These are phyloP conservation scores for Diglossa cyanea DNA, from an alignment of 2,797 vertebrate species.

Conservation along the genomic window DNA sequence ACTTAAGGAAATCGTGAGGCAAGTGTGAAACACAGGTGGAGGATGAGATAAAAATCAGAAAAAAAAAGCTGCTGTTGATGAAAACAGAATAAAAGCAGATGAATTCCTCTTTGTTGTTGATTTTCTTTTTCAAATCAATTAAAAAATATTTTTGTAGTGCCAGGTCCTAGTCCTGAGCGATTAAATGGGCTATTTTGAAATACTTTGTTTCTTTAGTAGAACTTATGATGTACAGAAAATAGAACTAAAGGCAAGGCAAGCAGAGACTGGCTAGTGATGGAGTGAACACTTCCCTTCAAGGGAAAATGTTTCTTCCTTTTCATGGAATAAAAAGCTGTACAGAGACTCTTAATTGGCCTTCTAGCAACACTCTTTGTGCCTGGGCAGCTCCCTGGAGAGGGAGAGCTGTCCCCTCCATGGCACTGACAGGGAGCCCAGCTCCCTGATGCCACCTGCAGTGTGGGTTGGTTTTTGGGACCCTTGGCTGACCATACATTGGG, in stretches of 20 bases:
- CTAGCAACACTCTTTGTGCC: not conserved
- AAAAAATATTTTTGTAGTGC: not conserved
- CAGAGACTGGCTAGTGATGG: rapidly evolving
- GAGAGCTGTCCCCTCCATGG: not conserved
- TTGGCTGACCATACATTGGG: rapidly evolving
- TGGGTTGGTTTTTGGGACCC: not conserved
- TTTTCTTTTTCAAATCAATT: not conserved
- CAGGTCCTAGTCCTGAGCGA: not conserved
- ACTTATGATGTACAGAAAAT: not conserved
- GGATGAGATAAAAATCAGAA: not conserved
- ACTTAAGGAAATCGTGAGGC: not conserved
- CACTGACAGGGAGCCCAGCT: not conserved
- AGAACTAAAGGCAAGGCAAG: not conserved
- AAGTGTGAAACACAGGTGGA: not conserved
- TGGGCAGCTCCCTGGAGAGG: not conserved
- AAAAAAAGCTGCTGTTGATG: not conserved
- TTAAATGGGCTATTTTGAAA: not conserved
- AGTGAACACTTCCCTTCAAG: not conserved
- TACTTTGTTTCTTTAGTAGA: not conserved
- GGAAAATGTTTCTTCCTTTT: not conserved
- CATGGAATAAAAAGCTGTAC: not conserved
- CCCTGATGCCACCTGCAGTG: rapidly evolving
- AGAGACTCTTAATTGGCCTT: not conserved
- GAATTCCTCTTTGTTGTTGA: not conserved
- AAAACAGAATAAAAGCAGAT: not conserved